A percentile compares a stretch with the other conserved stretches of the same genome.
phyloP scores from a whole-genome alignment of 2,113 vertebrate genomes.

The Sphyrna mokarran region DNA sequence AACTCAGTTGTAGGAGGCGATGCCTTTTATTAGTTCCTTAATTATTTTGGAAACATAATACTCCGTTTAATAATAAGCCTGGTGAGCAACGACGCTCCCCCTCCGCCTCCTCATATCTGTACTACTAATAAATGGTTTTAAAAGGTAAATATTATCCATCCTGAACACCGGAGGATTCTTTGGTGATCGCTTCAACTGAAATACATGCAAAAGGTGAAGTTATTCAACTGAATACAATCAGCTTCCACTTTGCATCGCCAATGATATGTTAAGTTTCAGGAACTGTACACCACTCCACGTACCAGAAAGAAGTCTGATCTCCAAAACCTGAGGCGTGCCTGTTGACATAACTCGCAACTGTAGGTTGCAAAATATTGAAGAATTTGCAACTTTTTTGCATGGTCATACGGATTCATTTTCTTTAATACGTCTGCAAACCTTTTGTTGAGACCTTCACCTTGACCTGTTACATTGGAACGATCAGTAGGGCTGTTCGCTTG shows the following conservation, averaged over 20 bases:
- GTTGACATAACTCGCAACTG: background rate
- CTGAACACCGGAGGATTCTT: background rate
- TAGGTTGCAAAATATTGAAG: background rate
- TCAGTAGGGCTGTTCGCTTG: background rate
- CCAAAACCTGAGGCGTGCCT: background rate
- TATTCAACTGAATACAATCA: background rate
- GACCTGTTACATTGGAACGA: background rate
- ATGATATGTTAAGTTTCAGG: background rate
- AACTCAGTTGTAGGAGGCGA: conserved; percentile 18
- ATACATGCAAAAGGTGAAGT: background rate
- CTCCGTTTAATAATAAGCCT: background rate
- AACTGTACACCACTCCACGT: too few relatives aligned
- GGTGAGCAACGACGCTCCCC: background rate
- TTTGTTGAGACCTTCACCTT: conserved; percentile 21
- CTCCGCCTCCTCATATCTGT: background rate
- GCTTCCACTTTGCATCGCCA: background rate
- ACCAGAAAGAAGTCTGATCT: background rate
- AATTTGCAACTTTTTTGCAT: background rate
- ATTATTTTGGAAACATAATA: conserved; percentile 34
- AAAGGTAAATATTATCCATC: background rate
- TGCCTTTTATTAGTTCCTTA: conserved; percentile 12
- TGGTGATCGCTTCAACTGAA: background rate
- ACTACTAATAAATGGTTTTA: background rate
- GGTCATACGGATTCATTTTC: background rate
- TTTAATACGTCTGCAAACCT: background rate